Evolutionary conservation across 2,113 vertebrate genomes (phyloP), one percentile per base, ranked within the genome.

Genomic region (Casuarius casuarius): DNA sequence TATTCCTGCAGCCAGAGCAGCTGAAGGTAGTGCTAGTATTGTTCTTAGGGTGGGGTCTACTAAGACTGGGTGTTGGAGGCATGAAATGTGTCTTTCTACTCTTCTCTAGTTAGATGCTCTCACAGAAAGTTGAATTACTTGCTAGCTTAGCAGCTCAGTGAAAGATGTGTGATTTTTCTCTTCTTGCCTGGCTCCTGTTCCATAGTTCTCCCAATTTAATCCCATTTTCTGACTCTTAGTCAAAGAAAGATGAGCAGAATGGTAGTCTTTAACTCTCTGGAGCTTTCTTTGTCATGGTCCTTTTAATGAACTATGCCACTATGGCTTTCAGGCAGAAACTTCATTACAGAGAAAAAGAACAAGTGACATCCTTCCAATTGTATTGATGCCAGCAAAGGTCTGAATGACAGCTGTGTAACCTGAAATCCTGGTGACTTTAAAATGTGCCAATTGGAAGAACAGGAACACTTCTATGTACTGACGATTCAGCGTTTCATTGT

Each of bases 181-280:
- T 16, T 11, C 13, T 31, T 35, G 13, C 16, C 19, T 46, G 5
- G 1, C 12, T 67, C 21, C n/a, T 15, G 18, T 49, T 67, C 10
- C 5, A 1, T 14, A 2, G 5, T 14, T 70, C 35, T 74, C 23
- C 68, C 54, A 31, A 12, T 63, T 71, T 4, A 40, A 61, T 90
- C 44, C 35, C 1, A 0, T 75, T 67, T 75, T 23, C 23, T 48
- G 54, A 21, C 19, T 12, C 0, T 0, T 10, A 5, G 7, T 28
- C 40, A 9, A 13, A n/a, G 71, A 16, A 62, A 22, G 38, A 15
- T 68, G 82, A 49, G 40, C 54, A 7, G 63, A 44, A 17, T 28
- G 42, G 58, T 42, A 8, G 22, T 54, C 46, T 79, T 52, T 3
- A 44, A 56, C 51, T 85, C 14, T 11, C 5, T 15, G 56, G 46